These are phyloP conservation scores for Phortica magna DNA, from an alignment of 2,888 invertebrate species.

Conservation along the genomic window DNA sequence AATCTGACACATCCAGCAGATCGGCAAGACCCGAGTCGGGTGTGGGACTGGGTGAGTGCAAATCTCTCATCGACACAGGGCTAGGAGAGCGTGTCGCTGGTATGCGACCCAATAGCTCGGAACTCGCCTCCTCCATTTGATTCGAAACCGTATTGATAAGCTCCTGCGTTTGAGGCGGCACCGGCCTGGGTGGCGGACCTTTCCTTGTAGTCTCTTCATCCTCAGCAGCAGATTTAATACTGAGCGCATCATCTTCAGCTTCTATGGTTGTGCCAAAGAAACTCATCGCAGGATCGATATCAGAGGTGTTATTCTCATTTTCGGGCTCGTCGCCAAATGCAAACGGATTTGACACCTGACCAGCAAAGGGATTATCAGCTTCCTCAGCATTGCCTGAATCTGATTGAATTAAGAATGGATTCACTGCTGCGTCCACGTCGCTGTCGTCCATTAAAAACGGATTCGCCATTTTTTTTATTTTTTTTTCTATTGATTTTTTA, in stretches of 20 bases:
- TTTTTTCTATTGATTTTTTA: background rate
- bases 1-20: slow-evolving; percentile 82
- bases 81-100: slow-evolving; percentile 92
- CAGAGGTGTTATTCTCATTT: slow-evolving; percentile 47
- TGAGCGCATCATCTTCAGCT: slow-evolving; percentile 75
- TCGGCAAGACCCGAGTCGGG: slow-evolving; percentile 83
- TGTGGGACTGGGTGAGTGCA: slow-evolving; percentile 92
- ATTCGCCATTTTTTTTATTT: slow-evolving; percentile 83
- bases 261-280: slow-evolving; percentile 78
- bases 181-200: slow-evolving; percentile 79
- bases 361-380: slow-evolving; percentile 84
- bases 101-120: slow-evolving; percentile 88
- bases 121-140: slow-evolving; percentile 92
- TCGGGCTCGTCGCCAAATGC: slow-evolving; percentile 79
- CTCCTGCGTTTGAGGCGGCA: slow-evolving; percentile 89
- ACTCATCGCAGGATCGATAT: slow-evolving; percentile 77
- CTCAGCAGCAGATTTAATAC: slow-evolving; percentile 70
- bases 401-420: slow-evolving; percentile 84
- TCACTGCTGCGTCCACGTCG: slow-evolving; percentile 78
- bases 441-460: slow-evolving; percentile 87
- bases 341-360: slow-evolving; percentile 83
- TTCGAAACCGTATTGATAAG: slow-evolving; percentile 91
- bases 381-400: slow-evolving; percentile 65
- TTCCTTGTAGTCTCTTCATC: slow-evolving; percentile 67
- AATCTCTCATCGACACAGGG: slow-evolving; percentile 89